Conservation (phyloP, 2,888 invertebrate species). For the Aporophyla lueneburgensis region DNA sequence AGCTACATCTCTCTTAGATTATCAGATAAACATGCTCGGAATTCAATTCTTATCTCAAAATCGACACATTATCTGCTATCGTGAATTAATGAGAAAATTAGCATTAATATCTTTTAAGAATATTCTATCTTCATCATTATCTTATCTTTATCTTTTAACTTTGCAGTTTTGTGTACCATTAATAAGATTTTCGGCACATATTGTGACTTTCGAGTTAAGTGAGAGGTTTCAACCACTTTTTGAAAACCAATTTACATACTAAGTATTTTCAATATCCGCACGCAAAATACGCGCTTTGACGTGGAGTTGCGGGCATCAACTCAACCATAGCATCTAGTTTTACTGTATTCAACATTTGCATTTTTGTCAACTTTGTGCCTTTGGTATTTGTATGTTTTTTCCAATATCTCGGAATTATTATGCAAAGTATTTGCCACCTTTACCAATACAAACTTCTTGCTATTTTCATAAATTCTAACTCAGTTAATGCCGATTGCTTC, state of each 20-base stretch:
- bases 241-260: not conserved
- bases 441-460: no score
- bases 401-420: not conserved
- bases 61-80: slow-evolving; percentile 8
- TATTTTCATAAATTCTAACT: not conserved
- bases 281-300: not conserved
- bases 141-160: slow-evolving; percentile 16
- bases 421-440: not conserved
- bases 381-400: not conserved
- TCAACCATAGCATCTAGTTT: not conserved
- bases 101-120: not conserved
- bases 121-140: slow-evolving; percentile 19
- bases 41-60: slow-evolving; percentile 30
- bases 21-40: not conserved
- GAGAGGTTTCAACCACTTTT: not conserved
- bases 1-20: not conserved
- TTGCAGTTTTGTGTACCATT: not conserved
- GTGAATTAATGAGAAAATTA: slow-evolving; percentile 16
- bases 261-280: no score
- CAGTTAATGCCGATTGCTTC: not conserved
- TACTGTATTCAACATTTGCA: not conserved
- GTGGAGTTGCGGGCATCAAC: not conserved
- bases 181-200: slow-evolving; percentile 20
- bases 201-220: slow-evolving; percentile 15
- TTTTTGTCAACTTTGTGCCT: not conserved